Base-by-base conservation (phyloP, 2,888 invertebrate genomes). In the Plebejus melissa region DNA sequence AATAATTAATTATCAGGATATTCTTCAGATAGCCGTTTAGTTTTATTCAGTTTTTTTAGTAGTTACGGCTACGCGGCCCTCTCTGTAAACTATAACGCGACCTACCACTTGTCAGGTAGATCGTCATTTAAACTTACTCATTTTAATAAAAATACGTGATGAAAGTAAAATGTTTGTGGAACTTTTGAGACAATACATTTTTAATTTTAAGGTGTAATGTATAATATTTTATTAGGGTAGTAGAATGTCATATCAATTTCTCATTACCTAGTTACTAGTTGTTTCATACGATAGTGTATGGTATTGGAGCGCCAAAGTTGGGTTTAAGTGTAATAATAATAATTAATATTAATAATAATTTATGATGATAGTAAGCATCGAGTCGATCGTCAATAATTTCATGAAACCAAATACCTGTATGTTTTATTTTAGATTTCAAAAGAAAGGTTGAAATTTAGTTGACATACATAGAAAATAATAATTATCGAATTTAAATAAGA, bases 121-220 rank as follows among this genome's bases (percentile, higher is more conserved):
- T 50, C 50, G 13, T 71, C 22, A 46, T 54, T 54, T 46, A 65
- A 65, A 65, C 11, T 65, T 65, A 13, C 32, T 65, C 13, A 36
- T 65, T 65, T 65, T 13, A 16, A 65, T 13, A 58, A 58, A 58
- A 32, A 13, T 46, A 74, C 5, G 36, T 60, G 50, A 74, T 69
- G 76, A 77, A 82, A 81, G 78, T 81, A 81, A 79, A 81, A 82
- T 78, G 82, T 90, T 88, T 80, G 79, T 81, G 85, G 86, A 86
- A 87, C 84, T 86, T 84, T 83, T 84, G 86, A 83, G 91, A 91
- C 91, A 91, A 91, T 91, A 91, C 90, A 83, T 87, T 87, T 83
- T 41, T 81, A 81, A 76, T 75, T 75, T 77, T 86, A 86, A 78
- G 76, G 60, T 77, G 71, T 72, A 76, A 78, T 76, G 74, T 77